Percentiles rank a stretch among this genome's conserved stretches.
phyloP scores from a whole-genome alignment of 2,113 vertebrate genomes.

The Leptosomus discolor region DNA sequence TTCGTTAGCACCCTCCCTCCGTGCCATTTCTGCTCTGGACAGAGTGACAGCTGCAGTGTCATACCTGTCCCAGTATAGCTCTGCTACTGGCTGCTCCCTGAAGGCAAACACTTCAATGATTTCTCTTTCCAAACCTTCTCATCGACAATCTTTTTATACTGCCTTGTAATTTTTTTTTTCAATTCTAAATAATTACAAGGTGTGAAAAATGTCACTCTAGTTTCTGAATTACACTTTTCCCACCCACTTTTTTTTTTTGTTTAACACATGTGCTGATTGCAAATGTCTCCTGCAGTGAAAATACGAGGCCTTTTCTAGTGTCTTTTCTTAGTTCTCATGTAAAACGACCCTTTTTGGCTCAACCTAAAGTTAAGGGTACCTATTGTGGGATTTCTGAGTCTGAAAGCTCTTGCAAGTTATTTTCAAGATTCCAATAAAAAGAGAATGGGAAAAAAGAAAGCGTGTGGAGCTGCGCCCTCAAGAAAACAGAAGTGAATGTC shows the following conservation, averaged over 20 bases:
- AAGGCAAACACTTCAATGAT: neutral
- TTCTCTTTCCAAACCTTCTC: neutral
- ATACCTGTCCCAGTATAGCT: neutral
- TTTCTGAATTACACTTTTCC: neutral
- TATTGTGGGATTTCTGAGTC: neutral
- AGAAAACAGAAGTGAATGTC: neutral
- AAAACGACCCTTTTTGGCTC: neutral
- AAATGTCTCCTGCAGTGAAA: neutral
- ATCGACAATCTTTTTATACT: neutral
- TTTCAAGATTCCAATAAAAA: neutral
- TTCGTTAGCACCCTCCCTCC: neutral
- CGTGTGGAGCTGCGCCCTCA: neutral
- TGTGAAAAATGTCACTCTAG: neutral
- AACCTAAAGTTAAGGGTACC: neutral
- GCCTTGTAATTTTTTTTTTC: neutral
- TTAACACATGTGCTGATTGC: neutral
- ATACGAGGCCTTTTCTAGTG: neutral
- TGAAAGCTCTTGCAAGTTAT: neutral
- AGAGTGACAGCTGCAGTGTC: neutral
- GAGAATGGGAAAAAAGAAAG: neutral
- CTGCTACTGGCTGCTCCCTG: neutral
- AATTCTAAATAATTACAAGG: neutral
- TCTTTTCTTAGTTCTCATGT: neutral
- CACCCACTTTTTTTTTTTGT: neutral
- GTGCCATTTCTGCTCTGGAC: neutral